Evolutionary conservation across 2,888 invertebrate species (phyloP), one percentile per base, ranked within the genome.

Genomic region (Tricholauxania praeusta): DNA sequence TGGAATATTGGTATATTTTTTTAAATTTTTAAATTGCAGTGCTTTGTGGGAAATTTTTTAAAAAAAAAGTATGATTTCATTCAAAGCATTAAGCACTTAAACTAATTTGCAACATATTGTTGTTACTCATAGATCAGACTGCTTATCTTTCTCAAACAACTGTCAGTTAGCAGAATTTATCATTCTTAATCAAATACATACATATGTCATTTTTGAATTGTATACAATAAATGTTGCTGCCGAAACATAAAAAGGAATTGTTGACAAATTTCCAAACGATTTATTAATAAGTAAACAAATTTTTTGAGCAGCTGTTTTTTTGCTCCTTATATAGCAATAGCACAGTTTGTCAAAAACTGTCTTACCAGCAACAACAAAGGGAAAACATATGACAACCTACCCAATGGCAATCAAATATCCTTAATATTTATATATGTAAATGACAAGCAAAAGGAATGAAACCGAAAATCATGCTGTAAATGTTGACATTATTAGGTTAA

Each of bases 331-430:
- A 3, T 55, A 17, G 55, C 14, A 39, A 39, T 1, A 2, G 39
- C 39, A 39, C 39, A 39, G 6, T 39, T 39, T 39, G 39, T 39
- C 39, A 39, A 39, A 39, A 39, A 10, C 8, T 39, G 10, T 39
- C 10, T 10, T 39, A 39, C 39, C 39, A 39, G 8, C 39, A 39
- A 39, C 39, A 39, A 39, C 7, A 1, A 39, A 8, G 10, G 10
- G 2, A 39, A 39, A 39, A 7, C 39, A 39, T 39, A 39, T 39
- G 39, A 39, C 39, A 39, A 39, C 7, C 57, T 57, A 12, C 28
- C n/a, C n/a, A 19, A 22, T 22, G 28, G 57, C 57, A 57, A 57
- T 57, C 19, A 57, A 57, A 57, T n/a, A 57, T 57, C 57, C 57
- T 57, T 57, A 28, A 17, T 17, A 57, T n/a, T 57, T 57, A 57